Percentiles rank a stretch among this genome's conserved stretches.
phyloP scores from a whole-genome alignment of 2,888 invertebrate genomes.

The Megastigmus dorsalis region DNA sequence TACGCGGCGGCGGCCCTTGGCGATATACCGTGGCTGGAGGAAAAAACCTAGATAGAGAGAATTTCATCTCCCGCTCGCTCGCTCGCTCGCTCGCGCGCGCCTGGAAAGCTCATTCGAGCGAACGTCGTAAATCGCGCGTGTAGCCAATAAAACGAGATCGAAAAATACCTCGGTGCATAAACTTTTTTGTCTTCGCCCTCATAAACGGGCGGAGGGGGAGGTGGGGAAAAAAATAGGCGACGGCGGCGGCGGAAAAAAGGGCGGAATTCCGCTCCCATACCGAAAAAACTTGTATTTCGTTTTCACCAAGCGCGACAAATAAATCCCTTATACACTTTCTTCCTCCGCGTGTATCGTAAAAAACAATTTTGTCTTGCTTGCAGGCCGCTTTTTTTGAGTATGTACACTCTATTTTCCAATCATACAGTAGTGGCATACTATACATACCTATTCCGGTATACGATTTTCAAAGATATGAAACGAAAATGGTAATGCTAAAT shows the following conservation, averaged over 20 bases:
- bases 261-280: no score
- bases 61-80: conserved; percentile 19
- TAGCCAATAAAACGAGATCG: conserved; percentile 49
- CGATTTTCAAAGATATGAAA: no score
- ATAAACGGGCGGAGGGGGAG: conserved; percentile 32
- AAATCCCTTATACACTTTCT: conserved; percentile 4
- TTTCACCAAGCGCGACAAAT: neutral
- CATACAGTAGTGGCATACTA: no score
- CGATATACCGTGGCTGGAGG: neutral
- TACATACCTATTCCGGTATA: no score
- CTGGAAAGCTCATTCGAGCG: conserved; percentile 40
- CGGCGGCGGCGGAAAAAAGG: neutral
- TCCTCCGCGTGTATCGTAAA: neutral
- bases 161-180: conserved; percentile 50
- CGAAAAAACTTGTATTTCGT: no score
- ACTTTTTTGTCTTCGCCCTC: conserved; percentile 36
- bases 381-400: no score
- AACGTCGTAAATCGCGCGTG: conserved; percentile 45
- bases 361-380: conserved; percentile 2
- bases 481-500: no score
- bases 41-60: neutral
- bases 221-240: no score
- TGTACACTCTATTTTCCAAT: no score
- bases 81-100: no score
- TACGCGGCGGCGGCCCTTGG: neutral